Base-by-base conservation (phyloP, 2,888 invertebrate species). In the Ochropleura plecta region DNA sequence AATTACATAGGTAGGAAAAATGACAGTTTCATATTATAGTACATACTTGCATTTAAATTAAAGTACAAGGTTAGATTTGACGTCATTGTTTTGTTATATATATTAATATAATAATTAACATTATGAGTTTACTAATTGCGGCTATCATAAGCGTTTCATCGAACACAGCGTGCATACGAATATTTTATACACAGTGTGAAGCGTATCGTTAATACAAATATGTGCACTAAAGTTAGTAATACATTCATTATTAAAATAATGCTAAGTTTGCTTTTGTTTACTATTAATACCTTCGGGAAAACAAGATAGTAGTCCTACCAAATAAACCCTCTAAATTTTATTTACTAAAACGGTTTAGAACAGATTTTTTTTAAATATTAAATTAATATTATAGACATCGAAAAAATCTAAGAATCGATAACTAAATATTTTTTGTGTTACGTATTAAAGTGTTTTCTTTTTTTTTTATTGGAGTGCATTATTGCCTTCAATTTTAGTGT, bases 51-150 rank as follows among this genome's bases (percentile, higher is more conserved):
- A 81, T 85, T 70, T 76, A 83, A 89, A 89, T 86, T 89, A 88
- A 90, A 91, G 88, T 88, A 92, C 92, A 93, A 94, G 94, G 94
- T 88, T 89, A 76, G 30, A 20, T 81, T 70, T 91, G 91, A 93
- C 94, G 94, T 94, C 93, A 93, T 88, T 84, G 85, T 63, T 63
- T 42, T 73, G 44, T n/a, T 64, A 65, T 76, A 72, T 46, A 63
- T 55, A 72, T 64, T 70, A 44, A 76, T 72, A 66, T 72, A 68
- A 70, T 71, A 75, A 79, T 76, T 78, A 78, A 70, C 70, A 40
- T 42, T 40, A 66, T 57, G 6, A 51, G 42, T 60, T 76, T 57
- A 64, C 18, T n/a, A 60, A 65, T 30, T n/a, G 10, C 46, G 49
- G 72, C 16, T 42, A 66, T 62, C 68, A 62, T 48, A 70, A 46